A percentile compares a stretch with the other conserved stretches of the same genome.
These are phyloP conservation scores for Tachystola acroxantha DNA, from an alignment of 2,888 invertebrate species.

Conservation along the genomic window DNA sequence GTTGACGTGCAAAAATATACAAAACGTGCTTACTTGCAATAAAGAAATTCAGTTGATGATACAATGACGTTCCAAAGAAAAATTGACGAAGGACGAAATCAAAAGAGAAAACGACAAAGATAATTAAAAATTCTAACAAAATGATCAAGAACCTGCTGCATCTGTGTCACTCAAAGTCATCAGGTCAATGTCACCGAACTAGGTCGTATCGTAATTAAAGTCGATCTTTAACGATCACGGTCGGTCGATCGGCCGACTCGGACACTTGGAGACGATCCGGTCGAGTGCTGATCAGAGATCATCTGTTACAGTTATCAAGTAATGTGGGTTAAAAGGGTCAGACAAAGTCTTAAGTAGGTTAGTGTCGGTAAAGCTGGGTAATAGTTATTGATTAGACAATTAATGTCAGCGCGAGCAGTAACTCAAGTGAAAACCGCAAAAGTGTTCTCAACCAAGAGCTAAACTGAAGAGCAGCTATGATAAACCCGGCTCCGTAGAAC, in stretches of 20 bases:
- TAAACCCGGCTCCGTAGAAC: no score
- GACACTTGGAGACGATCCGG: not conserved
- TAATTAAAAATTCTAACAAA: no score
- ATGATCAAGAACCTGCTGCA: not conserved
- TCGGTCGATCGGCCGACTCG: not conserved
- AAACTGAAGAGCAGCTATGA: no score
- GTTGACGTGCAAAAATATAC: no score
- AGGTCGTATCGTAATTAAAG: conserved; percentile 9
- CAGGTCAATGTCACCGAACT: conserved; percentile 14
- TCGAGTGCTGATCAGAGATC: not conserved
- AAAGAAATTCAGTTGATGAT: no score
- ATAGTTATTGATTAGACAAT: not conserved
- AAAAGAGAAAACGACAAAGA: no score
- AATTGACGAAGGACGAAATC: no score
- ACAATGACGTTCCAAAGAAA: no score
- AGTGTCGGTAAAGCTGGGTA: not conserved
- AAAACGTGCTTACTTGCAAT: no score
- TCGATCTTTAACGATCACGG: conserved; percentile 1
- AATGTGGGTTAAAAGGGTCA: not conserved
- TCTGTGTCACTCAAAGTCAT: not conserved
- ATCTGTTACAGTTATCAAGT: not conserved
- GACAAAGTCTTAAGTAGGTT: not conserved
- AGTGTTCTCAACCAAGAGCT: no score
- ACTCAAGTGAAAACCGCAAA: not conserved
- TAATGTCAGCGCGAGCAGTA: not conserved